phyloP scores from a whole-genome alignment of 2,888 invertebrate genomes.

The Pilophorus perplexus region DNA sequence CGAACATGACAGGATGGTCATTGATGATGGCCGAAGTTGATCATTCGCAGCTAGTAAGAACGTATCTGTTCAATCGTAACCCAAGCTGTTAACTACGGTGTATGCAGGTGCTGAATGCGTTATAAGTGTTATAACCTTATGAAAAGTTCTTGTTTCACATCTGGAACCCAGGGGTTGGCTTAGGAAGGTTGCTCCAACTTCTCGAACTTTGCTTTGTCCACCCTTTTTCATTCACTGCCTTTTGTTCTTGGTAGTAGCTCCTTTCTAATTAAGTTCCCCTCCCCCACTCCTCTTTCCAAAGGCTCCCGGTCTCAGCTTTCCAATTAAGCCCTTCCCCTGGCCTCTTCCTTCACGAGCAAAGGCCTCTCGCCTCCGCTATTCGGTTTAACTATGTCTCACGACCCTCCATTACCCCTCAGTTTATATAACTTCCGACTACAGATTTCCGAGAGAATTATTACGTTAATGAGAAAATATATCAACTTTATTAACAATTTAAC shows the following conservation, averaged over 20 bases:
- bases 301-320: constrained; percentile 16
- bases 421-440: constrained; percentile 1
- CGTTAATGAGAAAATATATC: constrained; percentile 8
- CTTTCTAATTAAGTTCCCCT: constrained; percentile 30
- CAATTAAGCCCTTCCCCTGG: constrained; percentile 5
- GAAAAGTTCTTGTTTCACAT: too few relatives aligned
- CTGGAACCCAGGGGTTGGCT: background rate
- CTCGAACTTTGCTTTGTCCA: background rate
- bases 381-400: constrained; percentile 18
- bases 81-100: too few relatives aligned
- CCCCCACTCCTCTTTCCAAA: background rate
- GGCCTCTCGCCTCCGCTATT: background rate
- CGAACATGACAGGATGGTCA: too few relatives aligned
- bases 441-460: constrained; percentile 12
- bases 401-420: constrained; percentile 1
- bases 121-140: too few relatives aligned
- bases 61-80: too few relatives aligned
- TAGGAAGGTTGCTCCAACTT: background rate
- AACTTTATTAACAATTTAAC: background rate
- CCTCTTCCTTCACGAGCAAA: background rate
- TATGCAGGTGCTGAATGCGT: too few relatives aligned
- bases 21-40: too few relatives aligned
- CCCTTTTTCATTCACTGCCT: constrained; percentile 25
- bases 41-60: too few relatives aligned
- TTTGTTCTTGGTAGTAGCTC: constrained; percentile 19